A percentile compares a stretch with the other conserved stretches of the same genome.
Conservation (phyloP, 2,113 vertebrate species). For the Typhlomys cinereus region DNA sequence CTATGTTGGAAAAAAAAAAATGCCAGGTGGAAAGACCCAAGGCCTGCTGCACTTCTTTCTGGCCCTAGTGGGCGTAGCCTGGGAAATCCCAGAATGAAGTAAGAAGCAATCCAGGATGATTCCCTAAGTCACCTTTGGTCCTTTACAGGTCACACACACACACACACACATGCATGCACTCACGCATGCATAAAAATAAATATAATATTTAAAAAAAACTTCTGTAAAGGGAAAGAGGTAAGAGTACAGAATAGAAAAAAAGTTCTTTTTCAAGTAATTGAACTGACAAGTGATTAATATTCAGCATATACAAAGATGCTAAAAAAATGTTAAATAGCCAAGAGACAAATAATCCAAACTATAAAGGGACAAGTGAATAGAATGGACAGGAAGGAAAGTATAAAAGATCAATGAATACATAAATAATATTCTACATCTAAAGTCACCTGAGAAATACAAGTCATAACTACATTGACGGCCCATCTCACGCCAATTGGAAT, state of each 20-base stretch:
- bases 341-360: background rate
- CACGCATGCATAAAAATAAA: no score
- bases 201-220: no score
- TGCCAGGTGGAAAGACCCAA: no score
- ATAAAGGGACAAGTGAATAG: background rate
- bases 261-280: background rate
- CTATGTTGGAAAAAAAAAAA: no score
- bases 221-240: background rate
- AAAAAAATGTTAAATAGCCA: background rate
- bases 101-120: no score
- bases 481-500: background rate
- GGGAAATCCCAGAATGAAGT: no score
- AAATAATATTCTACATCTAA: background rate
- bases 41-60: no score
- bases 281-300: background rate
- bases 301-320: background rate
- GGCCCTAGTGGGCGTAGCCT: no score
- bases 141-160: no score
- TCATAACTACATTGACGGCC: background rate
- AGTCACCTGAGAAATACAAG: background rate
- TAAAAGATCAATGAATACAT: background rate
- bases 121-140: no score
- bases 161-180: no score
- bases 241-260: background rate
- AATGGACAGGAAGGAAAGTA: background rate